phyloP scores from a whole-genome alignment of 2,113 vertebrate species.

The Mirounga angustirostris region DNA sequence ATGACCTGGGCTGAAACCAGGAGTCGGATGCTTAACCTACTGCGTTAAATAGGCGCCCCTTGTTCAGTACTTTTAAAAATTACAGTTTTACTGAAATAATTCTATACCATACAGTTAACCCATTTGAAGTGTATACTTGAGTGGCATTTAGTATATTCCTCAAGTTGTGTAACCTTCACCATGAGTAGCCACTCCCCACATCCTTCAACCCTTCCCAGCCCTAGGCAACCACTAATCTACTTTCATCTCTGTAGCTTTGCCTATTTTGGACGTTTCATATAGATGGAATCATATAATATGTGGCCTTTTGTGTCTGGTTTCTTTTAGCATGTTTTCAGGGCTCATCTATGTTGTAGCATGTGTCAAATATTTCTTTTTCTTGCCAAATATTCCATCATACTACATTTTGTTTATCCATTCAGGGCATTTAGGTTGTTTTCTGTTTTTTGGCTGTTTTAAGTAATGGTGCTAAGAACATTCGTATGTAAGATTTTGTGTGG shows the following conservation, averaged over 20 bases:
- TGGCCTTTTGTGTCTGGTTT: background rate
- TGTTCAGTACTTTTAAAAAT: background rate
- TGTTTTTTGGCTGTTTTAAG: background rate
- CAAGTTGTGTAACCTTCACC: background rate
- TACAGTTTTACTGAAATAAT: background rate
- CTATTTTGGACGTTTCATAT: background rate
- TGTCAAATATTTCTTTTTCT: background rate
- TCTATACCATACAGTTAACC: background rate
- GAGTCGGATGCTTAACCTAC: background rate
- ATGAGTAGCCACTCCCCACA: background rate
- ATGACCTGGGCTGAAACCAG: background rate
- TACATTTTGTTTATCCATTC: background rate
- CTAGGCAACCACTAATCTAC: background rate
- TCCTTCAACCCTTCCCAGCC: background rate
- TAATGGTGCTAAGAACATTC: background rate
- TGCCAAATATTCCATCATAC: background rate
- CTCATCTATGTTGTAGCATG: background rate
- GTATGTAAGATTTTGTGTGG: background rate
- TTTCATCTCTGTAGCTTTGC: background rate
- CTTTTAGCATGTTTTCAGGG: background rate
- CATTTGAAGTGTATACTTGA: background rate
- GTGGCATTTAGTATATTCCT: background rate
- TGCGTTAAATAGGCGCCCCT: background rate
- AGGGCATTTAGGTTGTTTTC: background rate
- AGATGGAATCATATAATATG: background rate